A percentile compares a stretch with the other conserved stretches of the same genome.
Conservation (phyloP, 2,888 invertebrate species). For the Listrodromus nycthemerus region DNA sequence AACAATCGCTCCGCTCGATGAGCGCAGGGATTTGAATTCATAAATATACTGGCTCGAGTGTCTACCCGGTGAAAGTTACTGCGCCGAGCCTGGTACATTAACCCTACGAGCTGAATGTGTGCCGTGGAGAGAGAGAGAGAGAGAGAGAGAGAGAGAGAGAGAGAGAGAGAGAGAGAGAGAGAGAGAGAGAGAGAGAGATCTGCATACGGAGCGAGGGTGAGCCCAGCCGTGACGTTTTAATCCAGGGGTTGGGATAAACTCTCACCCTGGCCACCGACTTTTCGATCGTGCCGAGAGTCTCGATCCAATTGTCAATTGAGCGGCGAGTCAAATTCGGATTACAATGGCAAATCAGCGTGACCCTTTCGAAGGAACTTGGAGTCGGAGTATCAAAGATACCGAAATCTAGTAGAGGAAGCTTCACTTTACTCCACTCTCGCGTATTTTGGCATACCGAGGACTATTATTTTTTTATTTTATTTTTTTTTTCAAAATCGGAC, state of each 20-base stretch:
- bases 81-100: neutral
- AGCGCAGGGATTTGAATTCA: constrained; percentile 83
- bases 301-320: constrained; percentile 49
- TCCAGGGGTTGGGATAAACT: constrained; percentile 63
- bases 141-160: no score
- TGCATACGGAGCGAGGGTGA: constrained; percentile 73
- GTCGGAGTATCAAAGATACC: neutral
- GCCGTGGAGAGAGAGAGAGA: constrained; percentile 65
- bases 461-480: no score
- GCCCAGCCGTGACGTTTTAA: constrained; percentile 79
- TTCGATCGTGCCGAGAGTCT: constrained; percentile 25
- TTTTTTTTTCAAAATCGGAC: neutral
- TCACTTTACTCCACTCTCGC: no score
- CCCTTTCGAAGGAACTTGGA: neutral
- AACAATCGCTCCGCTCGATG: constrained; percentile 82
- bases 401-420: no score
- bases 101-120: constrained; percentile 25
- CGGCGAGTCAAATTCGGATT: constrained; percentile 52
- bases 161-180: no score
- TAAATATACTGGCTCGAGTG: constrained; percentile 78
- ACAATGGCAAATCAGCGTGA: constrained; percentile 25
- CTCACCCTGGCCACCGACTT: neutral
- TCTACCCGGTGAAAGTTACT: constrained; percentile 4
- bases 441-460: no score
- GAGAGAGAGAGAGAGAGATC: constrained; percentile 71